Evolutionary conservation across 1,140 invertebrate species (phyloP).

Genomic region (Pseudoatta argentina): DNA sequence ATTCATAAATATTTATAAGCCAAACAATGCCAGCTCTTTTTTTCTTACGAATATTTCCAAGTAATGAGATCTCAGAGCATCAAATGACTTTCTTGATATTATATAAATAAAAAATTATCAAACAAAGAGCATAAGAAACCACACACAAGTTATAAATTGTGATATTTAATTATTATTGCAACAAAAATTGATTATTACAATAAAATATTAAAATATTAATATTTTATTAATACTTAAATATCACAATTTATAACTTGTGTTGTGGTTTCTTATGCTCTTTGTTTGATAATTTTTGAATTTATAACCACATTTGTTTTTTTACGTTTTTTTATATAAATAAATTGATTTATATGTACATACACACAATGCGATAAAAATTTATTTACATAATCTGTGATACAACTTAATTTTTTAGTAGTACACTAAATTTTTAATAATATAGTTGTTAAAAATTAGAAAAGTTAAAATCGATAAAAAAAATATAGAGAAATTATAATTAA

Average conservation of each 20-base stretch:
- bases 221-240: no score
- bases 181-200: no score
- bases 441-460: not conserved
- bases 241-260: no score
- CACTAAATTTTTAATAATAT: not conserved
- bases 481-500: not conserved
- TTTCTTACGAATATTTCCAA: constrained; percentile 10
- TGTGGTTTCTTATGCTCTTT: no score
- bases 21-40: not conserved
- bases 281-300: no score
- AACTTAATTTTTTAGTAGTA: no score
- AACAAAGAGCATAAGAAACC: no score
- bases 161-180: no score
- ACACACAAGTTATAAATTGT: no score
- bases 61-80: not conserved
- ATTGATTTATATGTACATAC: not conserved
- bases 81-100: not conserved
- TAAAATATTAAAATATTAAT: no score
- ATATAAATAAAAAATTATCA: not conserved
- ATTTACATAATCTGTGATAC: not conserved
- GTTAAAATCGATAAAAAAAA: not conserved
- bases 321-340: not conserved
- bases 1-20: constrained; percentile 32
- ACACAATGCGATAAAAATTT: not conserved
- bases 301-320: no score